These are phyloP conservation scores for Hypselothyrea guttata DNA, from an alignment of 2,888 invertebrate species.

Conservation along the genomic window DNA sequence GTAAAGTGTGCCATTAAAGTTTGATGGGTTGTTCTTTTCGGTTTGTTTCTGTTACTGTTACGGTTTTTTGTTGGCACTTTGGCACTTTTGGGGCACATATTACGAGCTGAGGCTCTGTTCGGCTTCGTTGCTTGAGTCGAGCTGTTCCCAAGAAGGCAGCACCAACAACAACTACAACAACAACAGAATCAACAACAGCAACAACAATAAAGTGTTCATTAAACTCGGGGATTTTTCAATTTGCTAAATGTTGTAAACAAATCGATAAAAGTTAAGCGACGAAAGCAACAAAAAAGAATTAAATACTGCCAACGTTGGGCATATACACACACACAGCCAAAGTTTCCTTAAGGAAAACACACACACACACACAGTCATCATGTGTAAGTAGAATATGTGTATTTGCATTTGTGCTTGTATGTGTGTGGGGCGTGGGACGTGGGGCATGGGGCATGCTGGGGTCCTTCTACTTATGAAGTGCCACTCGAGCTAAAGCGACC, in stretches of 20 bases:
- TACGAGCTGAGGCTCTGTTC: slow-evolving; percentile 34
- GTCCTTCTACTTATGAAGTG: slow-evolving; percentile 38
- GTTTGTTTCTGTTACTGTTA: slow-evolving; percentile 2
- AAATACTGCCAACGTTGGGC: slow-evolving; percentile 48
- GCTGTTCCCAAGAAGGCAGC: slow-evolving; percentile 32
- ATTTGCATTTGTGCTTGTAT: slow-evolving; percentile 2
- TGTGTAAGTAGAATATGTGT: slow-evolving; percentile 43
- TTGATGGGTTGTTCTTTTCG: slow-evolving; percentile 45
- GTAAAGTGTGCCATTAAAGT: slow-evolving; percentile 41
- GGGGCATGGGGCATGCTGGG: background rate
- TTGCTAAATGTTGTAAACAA: slow-evolving; percentile 34
- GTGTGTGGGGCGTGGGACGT: background rate
- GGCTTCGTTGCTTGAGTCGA: slow-evolving; percentile 36
- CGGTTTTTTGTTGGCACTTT: slow-evolving; percentile 17
- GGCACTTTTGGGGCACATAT: slow-evolving; percentile 43
- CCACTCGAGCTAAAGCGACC: slow-evolving; percentile 66
- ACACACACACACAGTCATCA: slow-evolving; percentile 32
- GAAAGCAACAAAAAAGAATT: slow-evolving; percentile 9
- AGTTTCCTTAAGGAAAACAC: background rate
- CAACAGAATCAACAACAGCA: slow-evolving; percentile 5
- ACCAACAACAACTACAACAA: background rate
- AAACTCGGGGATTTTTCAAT: slow-evolving; percentile 62
- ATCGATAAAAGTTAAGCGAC: slow-evolving; percentile 19
- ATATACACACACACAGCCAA: slow-evolving; percentile 36
- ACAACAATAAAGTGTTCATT: slow-evolving; percentile 61